Base-by-base conservation (phyloP, 2,888 invertebrate species). In the Drosophila birchii region DNA sequence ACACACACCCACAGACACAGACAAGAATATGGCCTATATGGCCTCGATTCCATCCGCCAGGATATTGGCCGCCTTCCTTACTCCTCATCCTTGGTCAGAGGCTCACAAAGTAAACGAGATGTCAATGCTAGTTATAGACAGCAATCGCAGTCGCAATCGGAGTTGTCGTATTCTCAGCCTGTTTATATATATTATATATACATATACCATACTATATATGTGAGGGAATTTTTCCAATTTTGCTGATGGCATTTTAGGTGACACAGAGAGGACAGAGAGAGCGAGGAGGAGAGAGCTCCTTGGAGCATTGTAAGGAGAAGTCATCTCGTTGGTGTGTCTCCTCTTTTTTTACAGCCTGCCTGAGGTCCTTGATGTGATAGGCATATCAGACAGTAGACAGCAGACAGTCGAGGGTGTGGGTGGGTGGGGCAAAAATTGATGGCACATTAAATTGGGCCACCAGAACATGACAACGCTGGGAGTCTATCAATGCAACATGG, bases 161-260 rank as follows among this genome's bases (percentile, higher is more conserved):
- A 60, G 58, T 57, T 44, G 66, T 57, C 58, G 58, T 69, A 49
- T 58, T 44, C 41, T 60, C 63, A 57, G 69, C 55, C 49, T 70
- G 75, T 82, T 71, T 79, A 73, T 83, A 79, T 76, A 76, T 74
- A 64, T 36, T 20, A 45, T 39, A 49, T 49, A 51, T 29, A 29
- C 12, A 47, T 34, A 34, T 51, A 32, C 4, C 11, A 32, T 32
- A 8, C 3, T 18, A 56, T 39, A 18, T 38, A 39, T 53, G 34
- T 45, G 29, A 9, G 34, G 36, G 56, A 57, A 56, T 83, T 74
- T 81, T 84, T 85, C 83, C 86, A 85, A 84, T 84, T 83, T 84
- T 80, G 62, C 75, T 85, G 86, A 84, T 84, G 86, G 83, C 81
- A 80, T 85, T 84, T 83, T 81, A 83, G 86, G 81, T 77, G 81